Evolutionary conservation across 2,888 invertebrate species (phyloP).

Genomic region (Julus scanicus): DNA sequence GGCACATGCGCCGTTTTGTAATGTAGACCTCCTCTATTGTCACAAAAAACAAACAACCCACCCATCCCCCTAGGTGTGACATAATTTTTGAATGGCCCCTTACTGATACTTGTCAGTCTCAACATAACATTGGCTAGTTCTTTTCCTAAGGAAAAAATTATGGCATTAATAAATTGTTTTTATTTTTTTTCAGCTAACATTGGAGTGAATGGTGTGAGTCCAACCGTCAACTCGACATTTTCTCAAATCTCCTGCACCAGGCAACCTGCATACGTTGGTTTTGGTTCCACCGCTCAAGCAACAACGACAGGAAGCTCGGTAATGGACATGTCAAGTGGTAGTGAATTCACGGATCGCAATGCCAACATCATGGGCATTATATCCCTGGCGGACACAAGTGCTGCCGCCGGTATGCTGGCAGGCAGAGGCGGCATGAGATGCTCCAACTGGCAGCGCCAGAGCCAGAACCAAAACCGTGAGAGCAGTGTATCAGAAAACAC

Average conservation of each 20-base stretch:
- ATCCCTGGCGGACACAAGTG: conserved; percentile 39
- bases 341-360: conserved; percentile 62
- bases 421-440: not conserved
- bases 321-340: conserved; percentile 60
- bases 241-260: conserved; percentile 59
- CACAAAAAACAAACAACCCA: too few relatives aligned
- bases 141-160: not conserved
- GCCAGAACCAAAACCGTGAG: conserved; percentile 58
- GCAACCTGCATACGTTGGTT: not conserved
- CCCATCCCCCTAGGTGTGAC: too few relatives aligned
- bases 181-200: conserved; percentile 65
- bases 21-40: too few relatives aligned
- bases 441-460: conserved; percentile 46
- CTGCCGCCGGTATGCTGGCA: conserved; percentile 18
- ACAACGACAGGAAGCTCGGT: not conserved
- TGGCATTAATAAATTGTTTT: conserved; percentile 6
- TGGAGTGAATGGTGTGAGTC: conserved; percentile 68
- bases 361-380: conserved; percentile 56
- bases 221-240: conserved; percentile 68
- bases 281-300: not conserved
- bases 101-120: too few relatives aligned
- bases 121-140: too few relatives aligned
- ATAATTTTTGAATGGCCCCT: too few relatives aligned
- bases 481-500: conserved; percentile 69
- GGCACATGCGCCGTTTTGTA: too few relatives aligned